A percentile compares a stretch with the other conserved stretches of the same genome.
Evolutionary conservation across 2,888 invertebrate genomes (phyloP).

Genomic region (Kryphioiulus occultus): DNA sequence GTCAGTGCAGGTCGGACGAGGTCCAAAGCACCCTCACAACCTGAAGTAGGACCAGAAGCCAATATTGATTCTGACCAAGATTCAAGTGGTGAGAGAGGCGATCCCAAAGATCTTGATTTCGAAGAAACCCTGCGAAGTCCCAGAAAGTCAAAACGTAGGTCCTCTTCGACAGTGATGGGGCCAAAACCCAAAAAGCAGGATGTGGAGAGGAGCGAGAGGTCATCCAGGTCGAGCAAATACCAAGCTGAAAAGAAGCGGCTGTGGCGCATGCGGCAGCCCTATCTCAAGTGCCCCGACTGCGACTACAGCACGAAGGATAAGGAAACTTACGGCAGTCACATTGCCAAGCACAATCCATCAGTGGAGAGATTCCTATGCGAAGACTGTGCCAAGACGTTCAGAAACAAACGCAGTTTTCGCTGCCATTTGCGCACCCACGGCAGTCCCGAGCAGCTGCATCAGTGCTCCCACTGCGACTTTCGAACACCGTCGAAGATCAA

Average conservation of each 20-base stretch:
- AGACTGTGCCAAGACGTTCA: constrained; percentile 33
- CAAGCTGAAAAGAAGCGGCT: not conserved
- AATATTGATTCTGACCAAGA: not conserved
- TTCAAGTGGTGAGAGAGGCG: not conserved
- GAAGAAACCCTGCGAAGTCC: not conserved
- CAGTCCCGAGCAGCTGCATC: not conserved
- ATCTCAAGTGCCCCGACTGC: constrained; percentile 26
- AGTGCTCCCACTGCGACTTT: constrained; percentile 56
- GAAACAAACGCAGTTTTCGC: constrained; percentile 37
- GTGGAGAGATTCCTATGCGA: not conserved
- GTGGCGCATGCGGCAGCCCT: constrained; percentile 14
- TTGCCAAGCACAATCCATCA: not conserved
- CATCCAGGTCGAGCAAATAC: not conserved
- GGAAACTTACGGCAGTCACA: constrained; percentile 9
- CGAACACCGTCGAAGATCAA: constrained; percentile 50
- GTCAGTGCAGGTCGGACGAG: not conserved
- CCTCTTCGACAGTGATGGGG: not conserved
- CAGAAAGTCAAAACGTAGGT: not conserved
- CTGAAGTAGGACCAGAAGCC: not conserved
- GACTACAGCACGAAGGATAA: constrained; percentile 46
- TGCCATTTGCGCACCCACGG: not conserved
- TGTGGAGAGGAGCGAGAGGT: not conserved
- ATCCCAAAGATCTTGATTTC: not conserved
- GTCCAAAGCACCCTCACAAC: not conserved
- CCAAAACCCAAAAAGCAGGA: not conserved